Evolutionary conservation across 2,797 vertebrate genomes (phyloP).

Genomic region (Catostomus latipinnis): DNA sequence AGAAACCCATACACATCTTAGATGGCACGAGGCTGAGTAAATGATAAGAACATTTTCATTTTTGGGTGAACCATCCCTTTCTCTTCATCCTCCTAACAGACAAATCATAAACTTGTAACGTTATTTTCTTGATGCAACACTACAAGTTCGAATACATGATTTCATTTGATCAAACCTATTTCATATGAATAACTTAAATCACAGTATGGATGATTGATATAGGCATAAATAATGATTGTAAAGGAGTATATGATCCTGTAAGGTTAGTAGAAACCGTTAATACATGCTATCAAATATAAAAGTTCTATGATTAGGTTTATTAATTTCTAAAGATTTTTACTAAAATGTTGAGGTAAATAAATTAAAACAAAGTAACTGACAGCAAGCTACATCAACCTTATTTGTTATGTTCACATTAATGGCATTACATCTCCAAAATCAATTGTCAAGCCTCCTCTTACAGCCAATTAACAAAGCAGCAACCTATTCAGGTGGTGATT

Average conservation of each 20-base stretch:
- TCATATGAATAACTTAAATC: constrained; percentile 1
- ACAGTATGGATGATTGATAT: neutral
- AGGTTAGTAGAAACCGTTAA: neutral
- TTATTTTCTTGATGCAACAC: neutral
- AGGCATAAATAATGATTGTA: neutral
- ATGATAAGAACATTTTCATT: too few relatives aligned
- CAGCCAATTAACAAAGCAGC: constrained; percentile 1
- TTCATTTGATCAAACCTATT: neutral
- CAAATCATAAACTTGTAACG: neutral
- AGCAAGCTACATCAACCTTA: neutral
- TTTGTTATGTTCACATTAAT: constrained; percentile 43
- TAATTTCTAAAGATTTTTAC: neutral
- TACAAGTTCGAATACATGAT: neutral
- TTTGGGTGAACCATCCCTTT: neutral
- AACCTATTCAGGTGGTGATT: constrained; percentile 3
- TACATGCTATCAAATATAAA: neutral
- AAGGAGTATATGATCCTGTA: constrained; percentile 2
- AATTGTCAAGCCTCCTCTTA: constrained; percentile 22
- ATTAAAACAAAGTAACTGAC: constrained; percentile 6
- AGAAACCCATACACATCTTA: neutral
- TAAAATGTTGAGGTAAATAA: constrained; percentile 6
- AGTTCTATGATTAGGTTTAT: neutral
- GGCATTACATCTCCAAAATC: neutral
- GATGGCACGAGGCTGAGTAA: neutral
- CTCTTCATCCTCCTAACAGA: neutral